Conservation (phyloP, 2,888 invertebrate genomes). For the Cryptus viduatorius region DNA sequence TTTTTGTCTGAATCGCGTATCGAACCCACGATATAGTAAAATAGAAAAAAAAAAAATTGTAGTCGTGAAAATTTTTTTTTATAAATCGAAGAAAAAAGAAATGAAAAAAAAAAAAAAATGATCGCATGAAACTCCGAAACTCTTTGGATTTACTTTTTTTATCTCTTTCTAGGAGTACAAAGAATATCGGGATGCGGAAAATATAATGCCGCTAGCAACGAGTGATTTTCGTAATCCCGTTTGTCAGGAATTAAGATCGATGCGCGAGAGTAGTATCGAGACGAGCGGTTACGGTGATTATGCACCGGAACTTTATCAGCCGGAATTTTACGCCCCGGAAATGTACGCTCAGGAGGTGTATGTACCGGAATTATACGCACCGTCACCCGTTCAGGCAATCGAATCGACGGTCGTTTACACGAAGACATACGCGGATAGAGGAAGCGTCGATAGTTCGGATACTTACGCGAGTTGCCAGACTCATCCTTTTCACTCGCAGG, state of each 20-base stretch:
- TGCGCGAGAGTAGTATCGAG: constrained; percentile 86
- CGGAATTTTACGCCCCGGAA: constrained; percentile 54
- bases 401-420: constrained; percentile 73
- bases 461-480: constrained; percentile 99
- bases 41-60: not conserved
- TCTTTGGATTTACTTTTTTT: constrained; percentile 63
- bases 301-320: constrained; percentile 52
- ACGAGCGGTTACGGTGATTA: constrained; percentile 81
- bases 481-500: constrained; percentile 96
- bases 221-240: constrained; percentile 94
- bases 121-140: not conserved
- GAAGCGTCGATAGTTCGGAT: constrained; percentile 91
- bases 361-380: constrained; percentile 55
- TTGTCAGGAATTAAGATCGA: constrained; percentile 92
- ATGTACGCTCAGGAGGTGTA: constrained; percentile 40
- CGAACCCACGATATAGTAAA: too few species aligned
- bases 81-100: not conserved
- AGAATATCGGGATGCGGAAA: constrained; percentile 96
- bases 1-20: not conserved
- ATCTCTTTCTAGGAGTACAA: constrained; percentile 91
- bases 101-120: not conserved
- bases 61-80: too few species aligned
- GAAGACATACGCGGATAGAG: constrained; percentile 83
- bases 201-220: constrained; percentile 94
- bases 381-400: constrained; percentile 65